Conservation (phyloP, 2,797 vertebrate species). For the Chaetophractus vellerosus region DNA sequence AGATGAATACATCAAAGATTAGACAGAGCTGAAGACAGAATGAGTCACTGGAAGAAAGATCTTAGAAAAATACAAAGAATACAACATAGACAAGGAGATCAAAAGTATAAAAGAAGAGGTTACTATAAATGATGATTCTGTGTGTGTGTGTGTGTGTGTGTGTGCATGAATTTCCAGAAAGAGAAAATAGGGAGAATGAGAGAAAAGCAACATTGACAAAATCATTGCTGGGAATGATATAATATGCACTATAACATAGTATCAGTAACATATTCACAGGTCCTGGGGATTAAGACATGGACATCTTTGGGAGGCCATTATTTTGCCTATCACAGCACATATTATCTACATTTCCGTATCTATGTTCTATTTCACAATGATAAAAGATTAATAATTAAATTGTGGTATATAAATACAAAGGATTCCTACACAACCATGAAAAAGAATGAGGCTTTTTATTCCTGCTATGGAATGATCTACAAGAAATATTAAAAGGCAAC, state of each 20-base stretch:
- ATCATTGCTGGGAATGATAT: not conserved
- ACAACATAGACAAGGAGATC: not conserved
- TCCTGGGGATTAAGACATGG: not conserved
- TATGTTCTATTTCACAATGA: constrained; percentile 27
- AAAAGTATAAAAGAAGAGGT: constrained; percentile 10
- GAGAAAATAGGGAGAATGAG: constrained; percentile 11
- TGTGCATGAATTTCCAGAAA: not conserved
- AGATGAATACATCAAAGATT: not conserved
- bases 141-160: no score
- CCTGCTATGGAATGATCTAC: not conserved
- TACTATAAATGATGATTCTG: not conserved
- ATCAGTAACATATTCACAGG: not conserved
- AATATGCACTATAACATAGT: not conserved
- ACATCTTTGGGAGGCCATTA: not conserved
- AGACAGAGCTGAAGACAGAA: not conserved
- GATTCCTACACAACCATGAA: constrained; percentile 3
- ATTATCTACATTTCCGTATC: not conserved
- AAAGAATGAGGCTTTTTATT: constrained; percentile 3
- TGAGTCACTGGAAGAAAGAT: constrained; percentile 22
- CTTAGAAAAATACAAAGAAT: constrained; percentile 7
- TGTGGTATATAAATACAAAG: constrained; percentile 13
- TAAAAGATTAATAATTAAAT: constrained; percentile 29
- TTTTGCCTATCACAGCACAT: not conserved
- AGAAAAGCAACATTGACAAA: not conserved
- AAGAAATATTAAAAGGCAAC: constrained; percentile 42